These are phyloP conservation scores for Acanthis flammea DNA, from an alignment of 2,797 vertebrate genomes.

Conservation along the genomic window DNA sequence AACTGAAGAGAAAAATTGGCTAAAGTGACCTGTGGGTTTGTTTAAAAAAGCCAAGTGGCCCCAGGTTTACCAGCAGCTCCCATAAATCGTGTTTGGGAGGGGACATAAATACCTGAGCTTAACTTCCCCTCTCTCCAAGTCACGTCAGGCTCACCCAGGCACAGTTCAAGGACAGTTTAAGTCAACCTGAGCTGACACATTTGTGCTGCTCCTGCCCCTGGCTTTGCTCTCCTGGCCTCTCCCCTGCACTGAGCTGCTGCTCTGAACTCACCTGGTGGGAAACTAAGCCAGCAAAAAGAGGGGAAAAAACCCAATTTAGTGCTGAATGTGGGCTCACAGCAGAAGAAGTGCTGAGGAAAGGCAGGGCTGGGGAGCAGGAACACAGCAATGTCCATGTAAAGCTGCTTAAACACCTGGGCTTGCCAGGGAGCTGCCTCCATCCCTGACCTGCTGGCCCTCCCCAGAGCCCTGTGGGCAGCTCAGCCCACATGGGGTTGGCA, in stretches of 20 bases:
- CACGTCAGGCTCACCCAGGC: background rate
- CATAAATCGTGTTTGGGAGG: background rate
- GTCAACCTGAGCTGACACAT: background rate
- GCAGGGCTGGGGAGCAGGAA: background rate
- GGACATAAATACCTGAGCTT: background rate
- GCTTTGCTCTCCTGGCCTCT: background rate
- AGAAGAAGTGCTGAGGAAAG: background rate
- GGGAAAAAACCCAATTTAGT: background rate
- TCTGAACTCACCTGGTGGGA: background rate
- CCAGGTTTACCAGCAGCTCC: background rate
- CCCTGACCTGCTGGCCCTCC: background rate
- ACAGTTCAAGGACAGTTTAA: slow-evolving; percentile 25
- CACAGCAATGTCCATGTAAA: background rate
- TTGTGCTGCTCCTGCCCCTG: background rate
- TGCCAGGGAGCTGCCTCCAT: background rate
- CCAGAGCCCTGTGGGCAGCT: background rate
- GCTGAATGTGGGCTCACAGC: background rate
- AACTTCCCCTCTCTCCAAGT: background rate
- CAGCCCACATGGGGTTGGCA: background rate
- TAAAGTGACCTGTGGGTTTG: background rate
- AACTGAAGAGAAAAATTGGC: background rate
- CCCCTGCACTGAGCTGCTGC: background rate
- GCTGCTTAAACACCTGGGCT: background rate
- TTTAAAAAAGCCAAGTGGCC: background rate
- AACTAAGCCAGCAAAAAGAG: background rate